Evolutionary conservation across 1,140 invertebrate genomes (phyloP).

Genomic region (Microplitis demolitor): DNA sequence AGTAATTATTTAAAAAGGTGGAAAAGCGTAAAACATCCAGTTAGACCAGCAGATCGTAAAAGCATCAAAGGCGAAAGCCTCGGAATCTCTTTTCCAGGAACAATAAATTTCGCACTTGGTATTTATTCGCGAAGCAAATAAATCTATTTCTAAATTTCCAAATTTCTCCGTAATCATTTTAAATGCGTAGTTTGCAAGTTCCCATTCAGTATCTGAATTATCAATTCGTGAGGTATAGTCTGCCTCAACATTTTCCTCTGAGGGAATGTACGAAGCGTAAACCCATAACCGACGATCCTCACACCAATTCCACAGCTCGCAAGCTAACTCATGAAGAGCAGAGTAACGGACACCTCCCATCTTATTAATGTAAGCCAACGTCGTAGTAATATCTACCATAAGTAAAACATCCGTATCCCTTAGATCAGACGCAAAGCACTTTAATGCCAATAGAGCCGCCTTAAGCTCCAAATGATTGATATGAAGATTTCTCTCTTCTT

Average conservation of each 20-base stretch:
- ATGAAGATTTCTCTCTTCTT: slow-evolving; percentile 28
- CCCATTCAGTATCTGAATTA: slow-evolving; percentile 21
- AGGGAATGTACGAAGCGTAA: slow-evolving; percentile 37
- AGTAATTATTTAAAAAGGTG: neutral
- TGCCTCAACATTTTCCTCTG: slow-evolving; percentile 36
- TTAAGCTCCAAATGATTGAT: slow-evolving; percentile 49
- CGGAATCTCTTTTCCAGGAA: neutral
- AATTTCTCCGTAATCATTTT: slow-evolving; percentile 27
- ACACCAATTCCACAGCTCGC: slow-evolving; percentile 43
- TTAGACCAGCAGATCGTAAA: neutral
- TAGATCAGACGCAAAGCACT: slow-evolving; percentile 43
- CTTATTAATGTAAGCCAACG: slow-evolving; percentile 46
- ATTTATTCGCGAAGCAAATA: neutral
- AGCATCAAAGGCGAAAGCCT: neutral
- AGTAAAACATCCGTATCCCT: slow-evolving; percentile 34
- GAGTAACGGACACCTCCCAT: slow-evolving; percentile 45
- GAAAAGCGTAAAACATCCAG: neutral
- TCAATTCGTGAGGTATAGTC: slow-evolving; percentile 34
- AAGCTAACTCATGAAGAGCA: slow-evolving; percentile 34
- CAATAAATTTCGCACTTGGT: slow-evolving; percentile 13
- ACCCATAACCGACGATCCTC: slow-evolving; percentile 32
- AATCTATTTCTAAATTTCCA: neutral
- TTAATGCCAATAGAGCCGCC: slow-evolving; percentile 41
- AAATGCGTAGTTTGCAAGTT: slow-evolving; percentile 19
- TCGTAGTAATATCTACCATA: slow-evolving; percentile 46